Percentiles rank a stretch among this genome's conserved stretches.
Evolutionary conservation across 2,888 invertebrate genomes (phyloP).

Genomic region (Macaria notata): DNA sequence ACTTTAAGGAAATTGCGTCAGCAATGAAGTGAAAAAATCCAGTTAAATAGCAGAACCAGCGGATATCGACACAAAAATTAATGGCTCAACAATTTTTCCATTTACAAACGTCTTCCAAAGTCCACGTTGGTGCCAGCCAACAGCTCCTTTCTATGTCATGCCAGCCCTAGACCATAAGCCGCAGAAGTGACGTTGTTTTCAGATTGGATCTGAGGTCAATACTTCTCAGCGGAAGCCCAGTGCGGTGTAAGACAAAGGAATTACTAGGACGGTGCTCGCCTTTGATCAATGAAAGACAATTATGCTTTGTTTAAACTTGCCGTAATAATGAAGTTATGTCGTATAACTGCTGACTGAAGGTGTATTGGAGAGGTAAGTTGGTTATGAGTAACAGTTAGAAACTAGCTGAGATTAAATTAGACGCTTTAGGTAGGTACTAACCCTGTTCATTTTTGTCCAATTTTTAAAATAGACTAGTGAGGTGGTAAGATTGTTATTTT

Average conservation of each 20-base stretch:
- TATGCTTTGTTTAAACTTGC: slow-evolving; percentile 38
- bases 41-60: too few species aligned
- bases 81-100: too few species aligned
- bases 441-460: background rate
- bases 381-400: too few species aligned
- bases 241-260: slow-evolving; percentile 40
- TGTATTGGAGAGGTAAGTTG: too few species aligned
- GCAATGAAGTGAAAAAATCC: too few species aligned
- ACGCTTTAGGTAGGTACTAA: too few species aligned
- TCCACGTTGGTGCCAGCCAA: background rate
- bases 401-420: too few species aligned
- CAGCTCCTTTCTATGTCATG: background rate
- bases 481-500: too few species aligned
- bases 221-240: slow-evolving; percentile 32
- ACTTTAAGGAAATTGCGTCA: too few species aligned
- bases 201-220: slow-evolving; percentile 38
- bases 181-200: slow-evolving; percentile 37
- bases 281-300: slow-evolving; percentile 41
- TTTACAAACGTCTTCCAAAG: background rate
- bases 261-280: slow-evolving; percentile 30
- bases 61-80: too few species aligned
- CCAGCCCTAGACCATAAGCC: slow-evolving; percentile 13
- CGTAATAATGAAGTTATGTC: slow-evolving; percentile 21
- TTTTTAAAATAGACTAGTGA: background rate
- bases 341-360: slow-evolving; percentile 1